phyloP scores from a whole-genome alignment of 1,140 invertebrate genomes.

The Bicyclus anynana region DNA sequence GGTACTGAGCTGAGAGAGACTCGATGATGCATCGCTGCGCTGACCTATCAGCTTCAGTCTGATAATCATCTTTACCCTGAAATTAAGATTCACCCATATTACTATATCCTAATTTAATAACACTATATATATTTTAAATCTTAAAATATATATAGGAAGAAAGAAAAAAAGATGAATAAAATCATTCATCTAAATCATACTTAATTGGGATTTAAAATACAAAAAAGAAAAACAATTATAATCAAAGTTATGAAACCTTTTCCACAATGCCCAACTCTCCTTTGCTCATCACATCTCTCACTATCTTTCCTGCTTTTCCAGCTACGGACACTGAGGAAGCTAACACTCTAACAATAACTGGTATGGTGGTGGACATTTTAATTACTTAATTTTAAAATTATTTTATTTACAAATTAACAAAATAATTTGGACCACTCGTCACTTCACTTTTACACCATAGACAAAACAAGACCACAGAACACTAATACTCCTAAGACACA shows the following conservation, averaged over 20 bases:
- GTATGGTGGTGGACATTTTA: constrained; percentile 55
- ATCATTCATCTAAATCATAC: no score
- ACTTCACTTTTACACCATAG: no score
- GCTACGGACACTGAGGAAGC: constrained; percentile 88
- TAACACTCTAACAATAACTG: constrained; percentile 75
- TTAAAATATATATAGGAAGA: no score
- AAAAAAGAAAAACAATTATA: constrained; percentile 13
- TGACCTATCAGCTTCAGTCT: constrained; percentile 97
- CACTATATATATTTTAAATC: no score
- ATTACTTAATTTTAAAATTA: no score
- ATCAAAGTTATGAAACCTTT: constrained; percentile 80
- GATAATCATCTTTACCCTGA: constrained; percentile 94
- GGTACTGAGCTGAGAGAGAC: constrained; percentile 90
- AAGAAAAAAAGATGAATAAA: no score
- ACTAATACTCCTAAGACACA: no score
- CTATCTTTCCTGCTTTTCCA: constrained; percentile 90
- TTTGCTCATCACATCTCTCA: constrained; percentile 91
- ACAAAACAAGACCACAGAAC: no score
- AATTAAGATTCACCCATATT: constrained; percentile 27
- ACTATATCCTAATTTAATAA: no score
- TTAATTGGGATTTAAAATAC: no score
- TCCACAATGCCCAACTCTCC: constrained; percentile 94
- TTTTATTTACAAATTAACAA: no score
- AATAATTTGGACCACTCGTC: no score
- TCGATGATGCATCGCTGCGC: constrained; percentile 95